Conservation (phyloP, 2,888 invertebrate species). For the Parasteatoda lunata region DNA sequence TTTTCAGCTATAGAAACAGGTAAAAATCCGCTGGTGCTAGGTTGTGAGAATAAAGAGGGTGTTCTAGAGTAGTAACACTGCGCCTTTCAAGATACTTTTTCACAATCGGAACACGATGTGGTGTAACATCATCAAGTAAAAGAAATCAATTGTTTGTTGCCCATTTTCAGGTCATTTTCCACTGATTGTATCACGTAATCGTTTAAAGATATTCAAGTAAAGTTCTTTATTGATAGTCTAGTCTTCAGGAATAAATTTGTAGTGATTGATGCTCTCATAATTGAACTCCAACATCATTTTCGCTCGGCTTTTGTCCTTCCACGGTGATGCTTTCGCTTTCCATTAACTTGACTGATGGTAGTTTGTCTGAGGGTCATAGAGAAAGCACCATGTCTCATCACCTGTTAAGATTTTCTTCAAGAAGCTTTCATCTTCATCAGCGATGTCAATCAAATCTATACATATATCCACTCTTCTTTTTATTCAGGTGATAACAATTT, state of each 20-base stretch:
- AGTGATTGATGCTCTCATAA: conserved; percentile 12
- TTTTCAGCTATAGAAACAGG: conserved; percentile 19
- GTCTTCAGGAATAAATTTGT: not conserved
- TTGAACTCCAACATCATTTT: not conserved
- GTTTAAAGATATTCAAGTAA: not conserved
- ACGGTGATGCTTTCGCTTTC: conserved; percentile 1
- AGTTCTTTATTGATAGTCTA: not conserved
- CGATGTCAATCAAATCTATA: no score
- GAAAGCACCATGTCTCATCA: not conserved
- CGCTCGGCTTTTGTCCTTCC: conserved; percentile 17
- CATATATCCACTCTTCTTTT: no score
- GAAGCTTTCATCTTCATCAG: no score
- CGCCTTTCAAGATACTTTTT: not conserved
- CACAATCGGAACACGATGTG: conserved; percentile 6
- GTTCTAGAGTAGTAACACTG: conserved; percentile 7
- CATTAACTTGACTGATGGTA: no score
- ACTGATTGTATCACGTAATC: not conserved
- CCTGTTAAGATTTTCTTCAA: no score
- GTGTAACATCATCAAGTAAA: conserved; percentile 15
- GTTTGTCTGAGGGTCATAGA: conserved; percentile 20
- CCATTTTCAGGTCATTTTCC: not conserved
- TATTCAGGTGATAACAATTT: no score
- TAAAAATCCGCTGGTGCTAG: conserved; percentile 14
- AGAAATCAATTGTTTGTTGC: conserved; percentile 3
- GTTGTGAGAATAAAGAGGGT: conserved; percentile 3